Conservation (phyloP, 2,113 vertebrate genomes). For the Scytalopus superciliaris region DNA sequence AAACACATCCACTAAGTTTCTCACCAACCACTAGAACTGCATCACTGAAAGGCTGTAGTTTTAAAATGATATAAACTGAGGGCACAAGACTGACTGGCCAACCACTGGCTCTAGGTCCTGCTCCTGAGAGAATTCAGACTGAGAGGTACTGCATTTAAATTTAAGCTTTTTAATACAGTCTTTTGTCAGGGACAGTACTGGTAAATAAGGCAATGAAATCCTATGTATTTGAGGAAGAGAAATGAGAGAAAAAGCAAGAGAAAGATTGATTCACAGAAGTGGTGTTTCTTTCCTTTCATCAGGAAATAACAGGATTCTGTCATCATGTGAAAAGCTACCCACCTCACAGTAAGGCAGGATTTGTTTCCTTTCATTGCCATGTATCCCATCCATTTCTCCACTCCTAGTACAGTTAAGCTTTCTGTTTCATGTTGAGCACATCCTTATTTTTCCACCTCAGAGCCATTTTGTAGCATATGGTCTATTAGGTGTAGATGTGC, state of each 20-base stretch:
- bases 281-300: not conserved
- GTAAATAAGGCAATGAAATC: not conserved
- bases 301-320: not conserved
- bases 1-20: not conserved
- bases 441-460: conserved; percentile 17
- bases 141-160: not conserved
- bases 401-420: not conserved
- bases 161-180: not conserved
- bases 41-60: not conserved
- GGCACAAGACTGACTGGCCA: not conserved
- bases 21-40: not conserved
- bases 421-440: not conserved
- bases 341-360: not conserved
- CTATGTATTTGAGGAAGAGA: not conserved
- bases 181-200: not conserved
- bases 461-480: conserved; percentile 12
- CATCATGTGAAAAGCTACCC: not conserved
- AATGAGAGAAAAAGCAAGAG: not conserved
- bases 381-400: not conserved
- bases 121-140: not conserved
- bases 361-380: conserved; percentile 17
- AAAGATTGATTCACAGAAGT: not conserved
- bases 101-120: not conserved
- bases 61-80: not conserved
- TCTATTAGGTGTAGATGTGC: not conserved